These are phyloP conservation scores for Charadrius vociferus DNA, from an alignment of 2,113 vertebrate genomes.

Conservation along the genomic window DNA sequence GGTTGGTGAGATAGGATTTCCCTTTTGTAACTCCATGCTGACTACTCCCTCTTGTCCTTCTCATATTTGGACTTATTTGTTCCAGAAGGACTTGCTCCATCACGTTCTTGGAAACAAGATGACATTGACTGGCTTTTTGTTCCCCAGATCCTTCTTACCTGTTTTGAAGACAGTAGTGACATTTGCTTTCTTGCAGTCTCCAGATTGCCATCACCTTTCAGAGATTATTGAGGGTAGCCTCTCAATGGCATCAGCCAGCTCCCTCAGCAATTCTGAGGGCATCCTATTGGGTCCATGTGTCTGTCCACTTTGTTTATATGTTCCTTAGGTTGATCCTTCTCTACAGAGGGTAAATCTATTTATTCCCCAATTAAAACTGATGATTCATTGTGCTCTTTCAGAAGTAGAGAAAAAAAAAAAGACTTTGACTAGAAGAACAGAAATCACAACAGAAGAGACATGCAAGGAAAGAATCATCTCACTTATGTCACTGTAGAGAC, in stretches of 20 bases:
- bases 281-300: background rate
- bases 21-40: background rate
- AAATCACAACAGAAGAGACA: background rate
- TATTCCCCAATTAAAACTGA: background rate
- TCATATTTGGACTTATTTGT: background rate
- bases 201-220: background rate
- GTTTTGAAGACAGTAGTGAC: background rate
- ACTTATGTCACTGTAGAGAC: background rate
- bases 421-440: background rate
- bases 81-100: background rate
- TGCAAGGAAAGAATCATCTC: background rate
- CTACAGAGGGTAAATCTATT: background rate
- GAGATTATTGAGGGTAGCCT: background rate
- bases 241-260: background rate
- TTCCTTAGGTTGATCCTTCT: background rate
- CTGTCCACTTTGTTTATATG: background rate
- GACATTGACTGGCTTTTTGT: background rate
- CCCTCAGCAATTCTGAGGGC: background rate
- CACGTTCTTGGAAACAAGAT: background rate
- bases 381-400: background rate
- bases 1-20: background rate
- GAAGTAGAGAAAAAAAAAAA: background rate
- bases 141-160: background rate
- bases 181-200: background rate
- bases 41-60: background rate